Conservation (phyloP, 2,113 vertebrate species). For the Formicarius rufipectus region DNA sequence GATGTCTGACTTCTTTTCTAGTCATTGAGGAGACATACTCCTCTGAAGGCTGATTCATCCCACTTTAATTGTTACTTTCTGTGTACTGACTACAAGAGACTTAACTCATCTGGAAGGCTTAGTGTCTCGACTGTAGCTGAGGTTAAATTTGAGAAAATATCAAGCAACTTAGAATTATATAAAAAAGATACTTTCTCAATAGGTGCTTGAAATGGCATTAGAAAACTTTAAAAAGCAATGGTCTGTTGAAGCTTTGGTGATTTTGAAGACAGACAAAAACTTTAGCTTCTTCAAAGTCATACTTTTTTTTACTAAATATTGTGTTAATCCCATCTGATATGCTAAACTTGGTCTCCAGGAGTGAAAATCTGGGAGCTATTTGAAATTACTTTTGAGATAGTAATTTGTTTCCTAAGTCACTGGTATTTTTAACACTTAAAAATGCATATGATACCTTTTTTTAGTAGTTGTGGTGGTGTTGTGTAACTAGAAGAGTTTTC, state of each 20-base stretch:
- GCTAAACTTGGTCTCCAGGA: not conserved
- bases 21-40: not conserved
- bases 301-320: not conserved
- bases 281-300: not conserved
- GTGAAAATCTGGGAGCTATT: not conserved
- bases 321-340: not conserved
- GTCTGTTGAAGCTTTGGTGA: not conserved
- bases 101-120: not conserved
- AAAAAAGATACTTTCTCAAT: not conserved
- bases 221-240: not conserved
- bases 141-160: not conserved
- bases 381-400: not conserved
- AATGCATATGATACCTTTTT: not conserved
- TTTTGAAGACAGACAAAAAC: not conserved
- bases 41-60: not conserved
- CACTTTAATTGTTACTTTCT: not conserved
- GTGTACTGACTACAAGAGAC: not conserved
- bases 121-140: not conserved
- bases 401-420: not conserved
- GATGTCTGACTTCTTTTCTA: not conserved
- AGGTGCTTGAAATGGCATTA: not conserved
- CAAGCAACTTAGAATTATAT: not conserved
- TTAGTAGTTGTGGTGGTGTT: not conserved
- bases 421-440: not conserved
- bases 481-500: not conserved